phyloP scores from a whole-genome alignment of 2,113 vertebrate species.

The Elephas maximus region DNA sequence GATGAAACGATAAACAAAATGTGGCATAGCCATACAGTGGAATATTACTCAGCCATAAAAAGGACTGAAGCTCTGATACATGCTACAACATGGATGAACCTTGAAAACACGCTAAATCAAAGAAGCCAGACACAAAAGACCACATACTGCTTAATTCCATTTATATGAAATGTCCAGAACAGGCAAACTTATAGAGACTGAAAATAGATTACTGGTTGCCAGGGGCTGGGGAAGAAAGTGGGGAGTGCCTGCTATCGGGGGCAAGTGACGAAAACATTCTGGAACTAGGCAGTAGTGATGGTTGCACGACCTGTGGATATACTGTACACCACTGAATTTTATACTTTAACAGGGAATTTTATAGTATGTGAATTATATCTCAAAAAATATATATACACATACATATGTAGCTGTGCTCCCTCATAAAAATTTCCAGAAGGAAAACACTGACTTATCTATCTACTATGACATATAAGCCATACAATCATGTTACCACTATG shows the following conservation, averaged over 20 bases:
- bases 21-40: no score
- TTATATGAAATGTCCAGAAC: background rate
- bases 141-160: background rate
- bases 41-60: no score
- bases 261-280: background rate
- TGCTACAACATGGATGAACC: background rate
- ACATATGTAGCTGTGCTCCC: background rate
- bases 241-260: no score
- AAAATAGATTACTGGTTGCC: background rate
- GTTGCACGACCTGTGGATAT: background rate
- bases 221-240: no score
- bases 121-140: background rate
- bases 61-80: background rate
- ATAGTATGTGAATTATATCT: background rate
- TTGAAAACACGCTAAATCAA: background rate
- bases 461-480: background rate
- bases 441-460: background rate
- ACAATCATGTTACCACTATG: background rate
- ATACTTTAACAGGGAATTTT: background rate
- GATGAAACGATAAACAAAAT: background rate
- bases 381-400: background rate
- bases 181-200: background rate
- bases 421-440: background rate
- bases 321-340: background rate
- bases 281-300: background rate